These are phyloP conservation scores for Chamaedrilus cognettii DNA, from an alignment of 2,888 invertebrate species.

Conservation along the genomic window DNA sequence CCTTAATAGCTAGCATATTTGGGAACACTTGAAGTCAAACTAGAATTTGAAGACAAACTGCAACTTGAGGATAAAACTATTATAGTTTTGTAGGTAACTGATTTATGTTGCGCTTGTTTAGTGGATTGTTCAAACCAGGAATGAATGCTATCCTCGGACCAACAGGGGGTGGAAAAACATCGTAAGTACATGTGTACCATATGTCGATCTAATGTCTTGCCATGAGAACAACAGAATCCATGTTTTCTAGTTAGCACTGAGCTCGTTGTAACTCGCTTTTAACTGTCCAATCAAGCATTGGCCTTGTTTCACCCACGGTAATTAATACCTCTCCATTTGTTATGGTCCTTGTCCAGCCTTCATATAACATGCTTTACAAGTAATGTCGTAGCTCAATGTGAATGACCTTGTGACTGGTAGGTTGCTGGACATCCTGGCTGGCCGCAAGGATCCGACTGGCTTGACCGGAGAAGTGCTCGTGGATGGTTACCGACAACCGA, in stretches of 20 bases:
- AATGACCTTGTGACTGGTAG: neutral
- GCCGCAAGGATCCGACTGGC: neutral
- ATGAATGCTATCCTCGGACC: constrained; percentile 59
- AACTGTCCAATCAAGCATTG: neutral
- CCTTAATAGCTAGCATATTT: no score
- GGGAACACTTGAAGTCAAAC: no score
- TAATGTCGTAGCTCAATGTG: neutral
- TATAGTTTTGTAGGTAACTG: no score
- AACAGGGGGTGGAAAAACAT: constrained; percentile 59
- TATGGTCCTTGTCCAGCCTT: neutral
- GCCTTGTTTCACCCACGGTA: no score
- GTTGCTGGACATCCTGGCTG: neutral
- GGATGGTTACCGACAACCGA: neutral
- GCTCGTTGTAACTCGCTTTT: neutral
- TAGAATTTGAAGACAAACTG: no score
- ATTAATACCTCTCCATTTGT: neutral
- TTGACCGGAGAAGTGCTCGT: neutral
- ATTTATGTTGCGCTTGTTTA: no score
- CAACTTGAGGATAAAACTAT: no score
- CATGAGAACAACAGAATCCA: no score
- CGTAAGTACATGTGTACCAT: constrained; percentile 48
- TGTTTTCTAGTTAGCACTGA: neutral
- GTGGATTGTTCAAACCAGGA: constrained; percentile 55
- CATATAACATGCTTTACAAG: neutral
- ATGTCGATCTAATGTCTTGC: no score